Evolutionary conservation across 2,888 invertebrate species (phyloP).

Genomic region (Dryocosmus kuriphilus): DNA sequence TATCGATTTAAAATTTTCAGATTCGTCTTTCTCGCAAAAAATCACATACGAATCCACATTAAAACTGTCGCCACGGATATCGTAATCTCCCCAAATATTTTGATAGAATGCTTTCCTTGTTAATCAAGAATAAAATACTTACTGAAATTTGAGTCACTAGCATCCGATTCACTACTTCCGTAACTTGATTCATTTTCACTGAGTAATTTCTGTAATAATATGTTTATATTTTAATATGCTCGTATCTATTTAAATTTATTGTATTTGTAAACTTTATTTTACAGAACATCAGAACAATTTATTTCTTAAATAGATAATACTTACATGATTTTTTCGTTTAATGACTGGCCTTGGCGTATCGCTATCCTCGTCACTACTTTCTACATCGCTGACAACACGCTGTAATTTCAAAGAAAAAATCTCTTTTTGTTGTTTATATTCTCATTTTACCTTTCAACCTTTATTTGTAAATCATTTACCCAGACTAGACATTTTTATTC

Average conservation of each 20-base stretch:
- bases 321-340: slow-evolving; percentile 68
- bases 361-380: slow-evolving; percentile 71
- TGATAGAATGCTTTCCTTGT: not conserved
- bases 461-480: not conserved
- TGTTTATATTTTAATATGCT: not conserved
- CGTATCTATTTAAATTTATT: not conserved
- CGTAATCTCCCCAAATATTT: no score
- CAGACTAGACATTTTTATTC: not conserved
- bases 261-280: slow-evolving; percentile 19
- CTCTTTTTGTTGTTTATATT: not conserved
- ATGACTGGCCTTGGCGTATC: slow-evolving; percentile 63
- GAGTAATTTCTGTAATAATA: slow-evolving; percentile 61
- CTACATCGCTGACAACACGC: slow-evolving; percentile 80
- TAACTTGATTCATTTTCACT: slow-evolving; percentile 65
- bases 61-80: no score
- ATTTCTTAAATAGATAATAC: slow-evolving; percentile 44
- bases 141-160: slow-evolving; percentile 56
- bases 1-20: no score
- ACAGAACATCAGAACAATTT: not conserved
- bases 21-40: no score
- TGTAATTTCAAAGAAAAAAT: slow-evolving; percentile 63
- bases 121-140: slow-evolving; percentile 42
- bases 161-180: slow-evolving; percentile 57
- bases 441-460: not conserved
- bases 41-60: no score